Evolutionary conservation across 2,888 invertebrate species (phyloP).

Genomic region (Macrophya alboannulata): DNA sequence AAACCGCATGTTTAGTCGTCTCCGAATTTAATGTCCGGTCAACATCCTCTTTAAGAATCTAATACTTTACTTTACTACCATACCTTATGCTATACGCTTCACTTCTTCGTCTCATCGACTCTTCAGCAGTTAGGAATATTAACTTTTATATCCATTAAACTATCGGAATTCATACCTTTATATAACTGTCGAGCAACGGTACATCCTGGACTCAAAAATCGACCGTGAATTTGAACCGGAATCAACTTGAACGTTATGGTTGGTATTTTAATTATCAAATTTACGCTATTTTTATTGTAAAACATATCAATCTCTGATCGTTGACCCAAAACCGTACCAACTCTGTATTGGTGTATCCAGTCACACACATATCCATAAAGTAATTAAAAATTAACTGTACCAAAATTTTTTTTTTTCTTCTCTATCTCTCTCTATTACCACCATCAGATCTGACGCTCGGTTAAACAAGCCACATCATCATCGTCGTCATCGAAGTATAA

Average conservation of each 20-base stretch:
- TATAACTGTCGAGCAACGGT: not conserved
- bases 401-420: not conserved
- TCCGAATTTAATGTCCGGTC: slow-evolving; percentile 23
- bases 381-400: not conserved
- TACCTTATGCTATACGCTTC: not conserved
- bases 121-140: not conserved
- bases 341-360: not conserved
- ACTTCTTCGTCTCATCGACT: not conserved
- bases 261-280: slow-evolving; percentile 13
- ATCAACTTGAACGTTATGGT: not conserved
- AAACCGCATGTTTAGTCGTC: not conserved
- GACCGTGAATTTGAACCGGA: not conserved
- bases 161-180: not conserved
- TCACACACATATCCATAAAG: not conserved
- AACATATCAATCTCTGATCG: slow-evolving; percentile 10
- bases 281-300: not conserved
- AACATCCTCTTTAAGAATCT: slow-evolving; percentile 5
- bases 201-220: not conserved
- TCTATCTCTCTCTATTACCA: not conserved
- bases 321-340: not conserved
- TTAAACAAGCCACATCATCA: not conserved
- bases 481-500: not conserved
- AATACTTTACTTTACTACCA: not conserved
- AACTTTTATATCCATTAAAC: slow-evolving; percentile 4
- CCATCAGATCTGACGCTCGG: not conserved